Evolutionary conservation across 2,888 invertebrate genomes (phyloP), one percentile per base, ranked within the genome.

Genomic region (Volucella zonaria): DNA sequence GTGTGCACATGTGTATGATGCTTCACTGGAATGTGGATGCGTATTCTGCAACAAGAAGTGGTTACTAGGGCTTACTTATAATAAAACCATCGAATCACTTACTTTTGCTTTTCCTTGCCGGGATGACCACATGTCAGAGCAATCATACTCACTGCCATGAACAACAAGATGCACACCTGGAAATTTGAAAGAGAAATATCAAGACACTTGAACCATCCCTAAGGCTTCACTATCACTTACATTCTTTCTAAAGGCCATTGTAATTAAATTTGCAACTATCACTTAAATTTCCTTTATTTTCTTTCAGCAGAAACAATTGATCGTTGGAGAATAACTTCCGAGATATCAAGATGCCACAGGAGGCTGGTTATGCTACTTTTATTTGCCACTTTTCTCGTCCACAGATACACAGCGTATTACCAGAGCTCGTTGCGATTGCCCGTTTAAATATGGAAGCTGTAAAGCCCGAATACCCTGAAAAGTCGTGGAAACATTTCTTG

Each of bases 1-100:
- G 92, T 92, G 82, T 92, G 92, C 23, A 92, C 88, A 88, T 92
- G 92, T 52, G 92, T 92, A 64, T 92, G 92, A 89, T 92, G 92
- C 82, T 92, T 92, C 58, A 92, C 91, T 3, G 92, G 92, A 71
- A 77, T 62, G 14, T 59, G 70, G 15, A 83, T 52, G 15, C 51
- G 62, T 67, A 56, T 40, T 58, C 77, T 77, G 40, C 38, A 47
- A 76, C 52, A 76, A 18, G 49, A 51, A 73, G 6, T 49, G 18
- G 10, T 9, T 61, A 31, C 31, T n/a, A 76, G 56, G 23, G 62
- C 51, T 12, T 43, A 61, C 10, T 40, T 40, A 42, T 15, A 42
- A 87, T 67, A 18, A 10, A 81, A 87, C 58, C 51, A 51, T 11
- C 67, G 14, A 67, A 66, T 64, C 78, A 88, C 89, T 90, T 89